Percentiles rank a stretch among this genome's conserved stretches.
Evolutionary conservation across 2,888 invertebrate species (phyloP).

Genomic region (Cheilosia pagana): DNA sequence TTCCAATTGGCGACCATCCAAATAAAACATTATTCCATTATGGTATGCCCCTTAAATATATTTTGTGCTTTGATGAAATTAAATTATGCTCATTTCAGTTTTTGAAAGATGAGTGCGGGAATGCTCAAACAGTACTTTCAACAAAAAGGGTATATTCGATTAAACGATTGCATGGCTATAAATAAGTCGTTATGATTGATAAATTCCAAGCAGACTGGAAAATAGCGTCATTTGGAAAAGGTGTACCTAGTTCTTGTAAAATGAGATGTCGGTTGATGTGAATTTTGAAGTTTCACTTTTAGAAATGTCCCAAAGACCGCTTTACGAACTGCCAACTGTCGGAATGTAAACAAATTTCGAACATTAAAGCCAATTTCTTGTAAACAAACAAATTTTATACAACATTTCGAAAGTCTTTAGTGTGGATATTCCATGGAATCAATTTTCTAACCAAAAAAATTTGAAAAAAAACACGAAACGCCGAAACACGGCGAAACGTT

Average conservation of each 20-base stretch:
- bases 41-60: slow-evolving; percentile 7
- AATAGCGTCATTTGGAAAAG: background rate
- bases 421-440: background rate
- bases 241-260: too few species aligned
- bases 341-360: too few species aligned
- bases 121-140: slow-evolving; percentile 1
- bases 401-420: background rate
- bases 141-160: slow-evolving; percentile 18
- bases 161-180: background rate
- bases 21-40: slow-evolving; percentile 54
- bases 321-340: too few species aligned
- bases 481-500: background rate
- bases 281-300: too few species aligned
- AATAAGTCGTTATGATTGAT: background rate
- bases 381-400: too few species aligned
- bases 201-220: background rate
- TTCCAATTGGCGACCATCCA: slow-evolving; percentile 59
- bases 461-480: background rate
- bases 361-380: too few species aligned
- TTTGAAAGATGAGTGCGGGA: background rate
- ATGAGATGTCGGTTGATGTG: too few species aligned
- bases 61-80: slow-evolving; percentile 7
- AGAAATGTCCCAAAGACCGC: too few species aligned
- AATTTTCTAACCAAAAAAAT: background rate
- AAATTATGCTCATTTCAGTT: slow-evolving; percentile 42